phyloP scores from a whole-genome alignment of 2,888 invertebrate species.

The Alviniconcha strummeri region DNA sequence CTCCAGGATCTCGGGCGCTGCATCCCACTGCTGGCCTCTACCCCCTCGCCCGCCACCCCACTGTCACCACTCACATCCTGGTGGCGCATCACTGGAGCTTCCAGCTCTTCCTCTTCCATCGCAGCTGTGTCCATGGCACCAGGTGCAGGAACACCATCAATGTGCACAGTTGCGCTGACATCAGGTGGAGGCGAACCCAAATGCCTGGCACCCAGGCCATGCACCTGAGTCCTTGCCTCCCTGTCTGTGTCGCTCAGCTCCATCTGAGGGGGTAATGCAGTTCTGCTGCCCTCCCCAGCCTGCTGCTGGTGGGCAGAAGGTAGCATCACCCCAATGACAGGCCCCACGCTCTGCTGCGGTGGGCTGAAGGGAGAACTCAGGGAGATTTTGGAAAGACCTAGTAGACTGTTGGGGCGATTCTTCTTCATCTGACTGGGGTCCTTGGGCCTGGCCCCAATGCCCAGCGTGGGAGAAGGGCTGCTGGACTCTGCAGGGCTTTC shows the following conservation, averaged over 20 bases:
- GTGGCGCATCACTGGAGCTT: conserved; percentile 42
- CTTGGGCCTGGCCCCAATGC: conserved; percentile 61
- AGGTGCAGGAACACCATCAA: background rate
- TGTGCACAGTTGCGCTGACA: background rate
- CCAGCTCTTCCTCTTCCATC: conserved; percentile 25
- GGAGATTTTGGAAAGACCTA: conserved; percentile 61
- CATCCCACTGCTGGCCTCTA: conserved; percentile 16
- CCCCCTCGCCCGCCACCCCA: conserved; percentile 25
- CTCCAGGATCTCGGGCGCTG: conserved; percentile 57
- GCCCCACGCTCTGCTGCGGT: conserved; percentile 11
- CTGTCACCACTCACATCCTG: conserved; percentile 35
- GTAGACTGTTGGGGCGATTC: conserved; percentile 59
- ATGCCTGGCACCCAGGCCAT: background rate
- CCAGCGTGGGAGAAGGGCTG: conserved; percentile 34
- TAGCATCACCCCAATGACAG: conserved; percentile 18
- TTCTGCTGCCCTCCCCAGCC: background rate
- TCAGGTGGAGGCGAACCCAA: conserved; percentile 20
- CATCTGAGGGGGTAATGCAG: background rate
- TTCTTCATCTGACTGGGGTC: conserved; percentile 52
- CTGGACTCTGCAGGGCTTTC: background rate
- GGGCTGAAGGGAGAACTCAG: conserved; percentile 43
- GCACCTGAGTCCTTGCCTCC: background rate
- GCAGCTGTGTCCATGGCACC: conserved; percentile 10
- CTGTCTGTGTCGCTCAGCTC: background rate
- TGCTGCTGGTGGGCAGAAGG: conserved; percentile 8